Percentiles rank a stretch among this genome's conserved stretches.
Conservation (phyloP, 2,888 invertebrate genomes). For the Allophyes oxyacanthae region DNA sequence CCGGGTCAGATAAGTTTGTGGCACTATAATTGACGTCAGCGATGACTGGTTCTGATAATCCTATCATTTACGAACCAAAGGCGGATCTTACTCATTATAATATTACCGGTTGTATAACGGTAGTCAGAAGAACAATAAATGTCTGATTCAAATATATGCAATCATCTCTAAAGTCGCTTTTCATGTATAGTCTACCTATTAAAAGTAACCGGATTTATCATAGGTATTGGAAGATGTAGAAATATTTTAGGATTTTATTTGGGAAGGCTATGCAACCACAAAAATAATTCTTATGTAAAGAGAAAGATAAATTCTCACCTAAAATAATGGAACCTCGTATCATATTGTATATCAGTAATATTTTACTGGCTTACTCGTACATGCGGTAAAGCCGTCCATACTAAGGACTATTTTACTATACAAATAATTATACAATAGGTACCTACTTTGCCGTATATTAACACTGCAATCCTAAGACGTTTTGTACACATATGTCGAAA, state of each 20-base stretch:
- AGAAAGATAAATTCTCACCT: too few relatives aligned
- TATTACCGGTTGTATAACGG: slow-evolving; percentile 12
- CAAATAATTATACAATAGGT: slow-evolving; percentile 35
- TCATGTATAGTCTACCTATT: too few relatives aligned
- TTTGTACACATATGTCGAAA: slow-evolving; percentile 5
- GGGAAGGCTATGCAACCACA: too few relatives aligned
- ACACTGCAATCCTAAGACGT: slow-evolving; percentile 1
- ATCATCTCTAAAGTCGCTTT: not conserved
- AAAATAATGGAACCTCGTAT: too few relatives aligned
- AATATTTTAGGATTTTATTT: too few relatives aligned
- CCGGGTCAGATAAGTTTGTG: slow-evolving; percentile 9
- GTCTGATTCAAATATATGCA: slow-evolving; percentile 14
- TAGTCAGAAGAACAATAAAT: slow-evolving; percentile 5
- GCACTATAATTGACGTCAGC: slow-evolving; percentile 31
- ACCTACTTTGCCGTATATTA: slow-evolving; percentile 13
- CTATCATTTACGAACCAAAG: slow-evolving; percentile 8
- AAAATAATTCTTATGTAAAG: too few relatives aligned
- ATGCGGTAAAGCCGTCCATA: slow-evolving; percentile 7
- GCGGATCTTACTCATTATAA: slow-evolving; percentile 24
- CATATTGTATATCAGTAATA: too few relatives aligned
- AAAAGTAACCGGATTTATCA: too few relatives aligned
- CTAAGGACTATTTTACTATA: slow-evolving; percentile 38
- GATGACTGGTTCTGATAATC: slow-evolving; percentile 12
- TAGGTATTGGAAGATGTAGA: too few relatives aligned
- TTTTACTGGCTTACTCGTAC: too few relatives aligned